These are phyloP conservation scores for Carposina sasakii DNA, from an alignment of 1,140 invertebrate species.

Conservation along the genomic window DNA sequence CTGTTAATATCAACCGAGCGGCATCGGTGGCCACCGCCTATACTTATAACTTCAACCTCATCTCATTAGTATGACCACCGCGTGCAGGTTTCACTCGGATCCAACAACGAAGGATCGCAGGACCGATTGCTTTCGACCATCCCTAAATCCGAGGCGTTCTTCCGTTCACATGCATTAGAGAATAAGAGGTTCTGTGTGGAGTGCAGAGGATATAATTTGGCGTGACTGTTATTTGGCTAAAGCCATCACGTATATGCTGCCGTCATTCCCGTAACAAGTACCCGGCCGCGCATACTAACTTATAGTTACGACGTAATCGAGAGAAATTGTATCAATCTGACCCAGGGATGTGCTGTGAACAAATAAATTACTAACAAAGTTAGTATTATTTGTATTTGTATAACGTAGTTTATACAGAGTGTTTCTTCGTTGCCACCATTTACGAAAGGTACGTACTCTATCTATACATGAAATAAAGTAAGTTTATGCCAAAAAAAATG, in stretches of 20 bases:
- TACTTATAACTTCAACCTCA: slow-evolving; percentile 64
- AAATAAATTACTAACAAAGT: too few relatives aligned
- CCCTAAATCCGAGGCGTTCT: slow-evolving; percentile 35
- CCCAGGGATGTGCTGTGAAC: too few relatives aligned
- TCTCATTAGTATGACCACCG: slow-evolving; percentile 54
- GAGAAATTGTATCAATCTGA: slow-evolving; percentile 67
- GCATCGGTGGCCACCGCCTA: slow-evolving; percentile 33
- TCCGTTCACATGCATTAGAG: slow-evolving; percentile 12
- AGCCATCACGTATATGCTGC: slow-evolving; percentile 38
- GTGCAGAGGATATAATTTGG: slow-evolving; percentile 15
- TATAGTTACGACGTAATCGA: slow-evolving; percentile 54
- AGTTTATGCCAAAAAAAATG: too few relatives aligned
- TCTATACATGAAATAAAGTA: too few relatives aligned
- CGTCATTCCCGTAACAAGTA: slow-evolving; percentile 62
- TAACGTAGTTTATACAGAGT: too few relatives aligned
- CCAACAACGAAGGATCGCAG: slow-evolving; percentile 36
- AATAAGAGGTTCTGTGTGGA: slow-evolving; percentile 17
- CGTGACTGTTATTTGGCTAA: slow-evolving; percentile 9
- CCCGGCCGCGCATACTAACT: slow-evolving; percentile 50
- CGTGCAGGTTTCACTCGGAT: slow-evolving; percentile 56
- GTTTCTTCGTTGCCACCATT: too few relatives aligned
- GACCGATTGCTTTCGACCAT: slow-evolving; percentile 48
- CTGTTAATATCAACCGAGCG: slow-evolving; percentile 36
- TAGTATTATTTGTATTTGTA: too few relatives aligned
- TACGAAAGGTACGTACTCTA: too few relatives aligned